A percentile compares a stretch with the other conserved stretches of the same genome.
These are phyloP conservation scores for Protodeltote pygarga DNA, from an alignment of 2,888 invertebrate genomes.

Conservation along the genomic window DNA sequence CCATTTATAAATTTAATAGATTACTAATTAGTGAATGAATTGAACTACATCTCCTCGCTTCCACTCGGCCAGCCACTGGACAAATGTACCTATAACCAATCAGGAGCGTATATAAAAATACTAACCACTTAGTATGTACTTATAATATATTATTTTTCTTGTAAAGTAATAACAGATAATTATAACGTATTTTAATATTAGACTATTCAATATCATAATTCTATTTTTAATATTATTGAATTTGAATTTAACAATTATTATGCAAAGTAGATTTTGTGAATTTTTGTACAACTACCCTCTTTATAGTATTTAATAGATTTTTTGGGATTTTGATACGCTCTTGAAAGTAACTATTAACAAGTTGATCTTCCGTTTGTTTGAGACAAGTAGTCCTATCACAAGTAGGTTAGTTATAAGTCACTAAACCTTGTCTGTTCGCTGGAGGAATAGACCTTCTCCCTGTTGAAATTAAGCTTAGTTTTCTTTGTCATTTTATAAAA, in stretches of 20 bases:
- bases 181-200: too few species aligned
- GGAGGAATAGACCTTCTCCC: slow-evolving; percentile 10
- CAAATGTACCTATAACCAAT: slow-evolving; percentile 22
- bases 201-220: too few species aligned
- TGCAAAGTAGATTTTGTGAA: too few species aligned
- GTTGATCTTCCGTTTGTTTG: slow-evolving; percentile 39
- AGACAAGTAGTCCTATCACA: slow-evolving; percentile 42
- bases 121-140: slow-evolving; percentile 16
- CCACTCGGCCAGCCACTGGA: slow-evolving; percentile 16
- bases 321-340: slow-evolving; percentile 21
- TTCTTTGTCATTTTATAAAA: too few species aligned
- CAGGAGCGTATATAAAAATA: slow-evolving; percentile 36
- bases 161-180: slow-evolving; percentile 17
- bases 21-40: not conserved
- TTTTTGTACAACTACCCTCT: too few species aligned
- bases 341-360: slow-evolving; percentile 28
- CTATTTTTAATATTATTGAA: too few species aligned
- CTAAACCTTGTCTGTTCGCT: slow-evolving; percentile 16
- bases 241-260: too few species aligned
- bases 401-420: slow-evolving; percentile 43
- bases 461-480: too few species aligned
- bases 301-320: not conserved
- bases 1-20: too few species aligned
- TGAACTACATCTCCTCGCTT: slow-evolving; percentile 14
- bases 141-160: slow-evolving; percentile 2